These are phyloP conservation scores for Oceanodroma leucorhoa DNA, from an alignment of 2,797 vertebrate species.

Conservation along the genomic window DNA sequence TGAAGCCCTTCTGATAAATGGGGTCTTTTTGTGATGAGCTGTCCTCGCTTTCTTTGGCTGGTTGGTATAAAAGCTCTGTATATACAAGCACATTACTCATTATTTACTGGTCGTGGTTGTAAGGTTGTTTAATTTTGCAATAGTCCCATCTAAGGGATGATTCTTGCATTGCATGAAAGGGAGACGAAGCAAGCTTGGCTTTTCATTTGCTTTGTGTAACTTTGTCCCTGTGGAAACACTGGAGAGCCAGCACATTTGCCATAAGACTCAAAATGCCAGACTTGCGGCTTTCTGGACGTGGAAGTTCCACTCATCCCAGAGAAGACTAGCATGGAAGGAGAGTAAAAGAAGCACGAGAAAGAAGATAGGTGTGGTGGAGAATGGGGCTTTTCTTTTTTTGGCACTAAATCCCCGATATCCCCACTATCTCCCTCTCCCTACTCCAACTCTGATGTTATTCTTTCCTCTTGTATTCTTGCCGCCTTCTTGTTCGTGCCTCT, in stretches of 20 bases:
- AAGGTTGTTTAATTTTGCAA: conserved; percentile 72
- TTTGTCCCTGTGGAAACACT: background rate
- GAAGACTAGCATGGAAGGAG: background rate
- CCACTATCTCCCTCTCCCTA: background rate
- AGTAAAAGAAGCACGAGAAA: background rate
- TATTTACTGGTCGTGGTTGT: background rate
- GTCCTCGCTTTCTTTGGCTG: conserved; percentile 26
- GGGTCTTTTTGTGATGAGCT: conserved; percentile 45
- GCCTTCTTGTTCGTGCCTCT: background rate
- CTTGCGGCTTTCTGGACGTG: background rate
- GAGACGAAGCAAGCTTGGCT: background rate
- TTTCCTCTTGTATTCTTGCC: background rate
- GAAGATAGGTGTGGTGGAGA: background rate
- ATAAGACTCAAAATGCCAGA: background rate
- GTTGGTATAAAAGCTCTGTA: conserved; percentile 41
- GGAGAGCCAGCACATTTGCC: background rate
- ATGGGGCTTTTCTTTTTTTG: background rate
- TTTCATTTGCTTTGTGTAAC: background rate
- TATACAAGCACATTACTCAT: conserved; percentile 24
- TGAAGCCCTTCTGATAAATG: conserved; percentile 62
- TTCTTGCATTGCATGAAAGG: conserved; percentile 36
- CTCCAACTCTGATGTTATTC: background rate
- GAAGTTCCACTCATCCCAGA: background rate
- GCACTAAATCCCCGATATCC: background rate
- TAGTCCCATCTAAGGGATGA: conserved; percentile 72